These are phyloP conservation scores for Acleris literana DNA, from an alignment of 2,888 invertebrate genomes.

Conservation along the genomic window DNA sequence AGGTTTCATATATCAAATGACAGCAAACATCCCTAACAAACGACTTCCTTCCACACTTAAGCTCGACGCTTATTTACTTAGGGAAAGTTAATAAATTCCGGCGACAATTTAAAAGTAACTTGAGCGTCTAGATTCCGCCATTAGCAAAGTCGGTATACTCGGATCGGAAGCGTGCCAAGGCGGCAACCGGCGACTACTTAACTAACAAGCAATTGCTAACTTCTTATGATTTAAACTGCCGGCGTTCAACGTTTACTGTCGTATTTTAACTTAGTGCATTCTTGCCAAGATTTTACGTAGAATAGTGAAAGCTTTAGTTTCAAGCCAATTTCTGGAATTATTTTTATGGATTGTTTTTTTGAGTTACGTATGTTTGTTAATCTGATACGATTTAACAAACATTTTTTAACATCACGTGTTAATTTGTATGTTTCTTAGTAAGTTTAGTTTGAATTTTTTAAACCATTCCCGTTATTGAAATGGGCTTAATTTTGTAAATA, in stretches of 20 bases:
- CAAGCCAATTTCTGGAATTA: no score
- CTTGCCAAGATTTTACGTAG: not conserved
- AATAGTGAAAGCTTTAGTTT: no score
- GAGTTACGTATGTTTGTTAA: no score
- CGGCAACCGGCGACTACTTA: constrained; percentile 17
- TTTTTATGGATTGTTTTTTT: no score
- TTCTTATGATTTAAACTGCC: constrained; percentile 29
- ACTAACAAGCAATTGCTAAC: constrained; percentile 29
- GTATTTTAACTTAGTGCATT: not conserved
- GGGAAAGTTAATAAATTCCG: constrained; percentile 26
- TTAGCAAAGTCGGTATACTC: constrained; percentile 20
- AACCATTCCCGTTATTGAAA: no score
- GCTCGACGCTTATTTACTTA: constrained; percentile 32
- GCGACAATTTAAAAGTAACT: constrained; percentile 29
- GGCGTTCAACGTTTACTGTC: not conserved
- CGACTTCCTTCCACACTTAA: constrained; percentile 11
- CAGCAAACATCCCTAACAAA: constrained; percentile 20
- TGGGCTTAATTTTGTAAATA: no score
- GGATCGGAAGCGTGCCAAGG: constrained; percentile 27
- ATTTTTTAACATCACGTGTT: no score
- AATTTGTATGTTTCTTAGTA: no score
- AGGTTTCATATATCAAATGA: constrained; percentile 6
- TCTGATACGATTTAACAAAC: no score
- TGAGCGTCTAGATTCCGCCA: constrained; percentile 26
- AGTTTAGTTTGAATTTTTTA: no score